Conservation (phyloP, 2,888 invertebrate genomes). For the Aquatica leii region DNA sequence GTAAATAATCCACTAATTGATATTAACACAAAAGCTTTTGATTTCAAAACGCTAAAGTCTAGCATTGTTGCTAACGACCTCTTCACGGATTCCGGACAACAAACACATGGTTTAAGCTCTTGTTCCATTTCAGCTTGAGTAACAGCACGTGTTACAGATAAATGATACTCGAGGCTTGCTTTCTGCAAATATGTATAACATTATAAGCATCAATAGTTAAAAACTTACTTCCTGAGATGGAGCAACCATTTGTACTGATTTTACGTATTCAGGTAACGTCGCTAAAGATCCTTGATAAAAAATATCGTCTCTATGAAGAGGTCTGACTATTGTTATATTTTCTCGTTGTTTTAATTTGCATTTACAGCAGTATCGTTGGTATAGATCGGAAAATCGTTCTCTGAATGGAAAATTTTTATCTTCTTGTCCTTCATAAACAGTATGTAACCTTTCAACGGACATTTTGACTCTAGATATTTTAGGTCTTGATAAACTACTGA, state of each 20-base stretch:
- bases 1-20: conserved; percentile 69
- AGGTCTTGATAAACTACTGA: background rate
- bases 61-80: conserved; percentile 55
- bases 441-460: conserved; percentile 25
- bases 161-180: conserved; percentile 63
- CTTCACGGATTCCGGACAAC: conserved; percentile 53
- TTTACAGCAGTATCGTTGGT: conserved; percentile 33
- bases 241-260: conserved; percentile 53
- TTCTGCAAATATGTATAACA: conserved; percentile 48
- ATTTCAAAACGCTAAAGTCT: conserved; percentile 50
- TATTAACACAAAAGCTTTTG: conserved; percentile 55
- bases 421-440: conserved; percentile 40
- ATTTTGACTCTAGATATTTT: conserved; percentile 6
- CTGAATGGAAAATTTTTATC: conserved; percentile 9
- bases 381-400: background rate
- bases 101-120: conserved; percentile 59
- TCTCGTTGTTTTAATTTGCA: background rate
- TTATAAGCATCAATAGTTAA: background rate
- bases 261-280: conserved; percentile 50
- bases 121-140: conserved; percentile 60
- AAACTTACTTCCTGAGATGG: background rate
- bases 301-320: conserved; percentile 75
- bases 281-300: conserved; percentile 66
- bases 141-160: conserved; percentile 66
- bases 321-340: conserved; percentile 49